A percentile compares a stretch with the other conserved stretches of the same genome.
These are phyloP conservation scores for Leptopilina syphax DNA, from an alignment of 2,888 invertebrate species.

Conservation along the genomic window DNA sequence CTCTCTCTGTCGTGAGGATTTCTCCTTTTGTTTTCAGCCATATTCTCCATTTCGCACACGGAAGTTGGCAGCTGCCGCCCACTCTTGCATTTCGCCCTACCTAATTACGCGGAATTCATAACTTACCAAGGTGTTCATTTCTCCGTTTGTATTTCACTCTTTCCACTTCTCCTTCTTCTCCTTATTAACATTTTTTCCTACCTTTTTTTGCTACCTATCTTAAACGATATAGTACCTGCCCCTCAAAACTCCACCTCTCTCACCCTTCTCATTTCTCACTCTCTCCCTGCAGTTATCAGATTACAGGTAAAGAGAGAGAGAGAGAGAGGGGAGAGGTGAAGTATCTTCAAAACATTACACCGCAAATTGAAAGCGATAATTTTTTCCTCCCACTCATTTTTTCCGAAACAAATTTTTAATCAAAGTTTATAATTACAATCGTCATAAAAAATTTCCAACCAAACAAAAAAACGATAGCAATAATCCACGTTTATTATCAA, in stretches of 20 bases:
- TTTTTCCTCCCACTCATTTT: background rate
- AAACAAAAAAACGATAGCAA: background rate
- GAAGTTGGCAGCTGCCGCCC: slow-evolving; percentile 54
- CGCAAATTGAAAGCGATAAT: background rate
- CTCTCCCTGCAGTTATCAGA: background rate
- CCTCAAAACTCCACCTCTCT: background rate
- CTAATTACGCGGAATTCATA: slow-evolving; percentile 73
- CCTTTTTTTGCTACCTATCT: slow-evolving; percentile 6
- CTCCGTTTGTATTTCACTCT: slow-evolving; percentile 41
- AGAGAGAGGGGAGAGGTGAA: no score
- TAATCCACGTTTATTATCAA: background rate
- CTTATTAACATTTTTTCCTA: slow-evolving; percentile 48
- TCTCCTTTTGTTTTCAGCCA: slow-evolving; percentile 56
- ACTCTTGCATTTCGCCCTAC: slow-evolving; percentile 65
- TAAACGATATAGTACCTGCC: slow-evolving; percentile 15
- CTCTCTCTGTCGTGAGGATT: background rate
- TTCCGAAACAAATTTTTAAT: background rate
- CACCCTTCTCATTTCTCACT: background rate
- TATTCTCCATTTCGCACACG: slow-evolving; percentile 56
- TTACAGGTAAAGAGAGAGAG: no score
- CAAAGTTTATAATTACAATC: background rate
- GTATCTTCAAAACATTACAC: background rate
- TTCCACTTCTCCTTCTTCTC: no score
- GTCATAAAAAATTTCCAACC: background rate
- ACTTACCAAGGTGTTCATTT: slow-evolving; percentile 58